Evolutionary conservation across 2,888 invertebrate genomes (phyloP).

Genomic region (Arctia plantaginis): DNA sequence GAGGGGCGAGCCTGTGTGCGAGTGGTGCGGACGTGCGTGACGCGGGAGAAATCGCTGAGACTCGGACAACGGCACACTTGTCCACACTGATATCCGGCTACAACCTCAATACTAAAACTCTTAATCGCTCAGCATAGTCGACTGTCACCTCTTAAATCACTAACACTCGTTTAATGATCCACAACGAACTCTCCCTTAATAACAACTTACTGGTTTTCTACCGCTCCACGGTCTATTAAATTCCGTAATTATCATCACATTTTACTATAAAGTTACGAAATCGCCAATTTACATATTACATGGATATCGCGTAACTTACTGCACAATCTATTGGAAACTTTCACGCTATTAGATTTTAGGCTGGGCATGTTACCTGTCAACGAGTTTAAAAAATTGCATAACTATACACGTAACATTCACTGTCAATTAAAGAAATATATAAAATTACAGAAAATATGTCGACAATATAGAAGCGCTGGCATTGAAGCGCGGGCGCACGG

Average conservation of each 20-base stretch:
- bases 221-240: constrained; percentile 51
- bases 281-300: constrained; percentile 62
- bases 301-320: constrained; percentile 50
- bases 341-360: constrained; percentile 47
- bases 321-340: constrained; percentile 59
- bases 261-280: constrained; percentile 61
- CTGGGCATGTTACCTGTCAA: constrained; percentile 29
- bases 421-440: constrained; percentile 37
- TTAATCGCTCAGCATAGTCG: constrained; percentile 45
- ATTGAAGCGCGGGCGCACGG: constrained; percentile 71
- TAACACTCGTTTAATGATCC: constrained; percentile 45
- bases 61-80: constrained; percentile 76
- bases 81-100: constrained; percentile 69
- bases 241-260: constrained; percentile 57
- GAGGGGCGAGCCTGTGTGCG: constrained; percentile 66
- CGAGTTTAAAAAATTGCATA: constrained; percentile 37
- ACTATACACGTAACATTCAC: constrained; percentile 36
- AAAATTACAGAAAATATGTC: constrained; percentile 39
- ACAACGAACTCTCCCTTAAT: constrained; percentile 51
- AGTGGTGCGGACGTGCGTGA: constrained; percentile 78
- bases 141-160: constrained; percentile 52
- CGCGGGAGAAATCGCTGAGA: constrained; percentile 78
- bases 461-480: constrained; percentile 63
- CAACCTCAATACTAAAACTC: constrained; percentile 53
- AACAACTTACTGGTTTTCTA: constrained; percentile 48